Base-by-base conservation (phyloP, 1,140 invertebrate species). In the Chironomus striatipennis region DNA sequence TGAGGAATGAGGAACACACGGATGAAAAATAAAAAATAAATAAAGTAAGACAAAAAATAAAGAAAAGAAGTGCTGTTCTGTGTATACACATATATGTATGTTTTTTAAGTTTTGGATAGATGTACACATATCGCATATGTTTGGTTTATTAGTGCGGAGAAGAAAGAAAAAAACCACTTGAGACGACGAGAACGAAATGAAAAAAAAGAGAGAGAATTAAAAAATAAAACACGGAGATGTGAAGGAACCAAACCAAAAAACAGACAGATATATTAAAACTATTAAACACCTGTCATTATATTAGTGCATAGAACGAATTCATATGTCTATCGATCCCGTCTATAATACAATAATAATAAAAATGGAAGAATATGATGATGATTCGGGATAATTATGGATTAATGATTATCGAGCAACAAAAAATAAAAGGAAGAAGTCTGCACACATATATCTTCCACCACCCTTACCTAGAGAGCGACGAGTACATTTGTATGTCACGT, bases 401-500 rank as follows among this genome's bases (percentile, higher is more conserved):
- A 74, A 42, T 73, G 21, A 18, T 74, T 20, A 47, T 43, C 70
- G 42, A 15, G 7, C 17, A 9, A 42, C 43, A 10, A 18, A 65
- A 65, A 72, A 64, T 20, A 42, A 34, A 70, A 43, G 8, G 17
- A 18, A 20, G n/a, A 18, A 73, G 79, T 79, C 21, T 74, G 43
- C 47, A 21, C 9, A 47, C 17, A 34, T 34, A 73, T n/a, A 42
- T 70, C 6, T 34, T 34, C 15, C 15, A n/a, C n/a, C 73, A 81
- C 47, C 47, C 80, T 78, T 34, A 75, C 75, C 87, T 85, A 81
- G 90, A 88, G 82, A 93, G 87, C 77, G 91, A 93, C 75, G 91
- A 93, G 83, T 95, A 94, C 91, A 94, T 94, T 82, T 90, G 92
- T 81, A 94, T 94, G 84, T 94, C 92, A 78, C 89, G 85, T 83